Conservation (phyloP, 2,888 invertebrate genomes). For the Adelognathus sp. region DNA sequence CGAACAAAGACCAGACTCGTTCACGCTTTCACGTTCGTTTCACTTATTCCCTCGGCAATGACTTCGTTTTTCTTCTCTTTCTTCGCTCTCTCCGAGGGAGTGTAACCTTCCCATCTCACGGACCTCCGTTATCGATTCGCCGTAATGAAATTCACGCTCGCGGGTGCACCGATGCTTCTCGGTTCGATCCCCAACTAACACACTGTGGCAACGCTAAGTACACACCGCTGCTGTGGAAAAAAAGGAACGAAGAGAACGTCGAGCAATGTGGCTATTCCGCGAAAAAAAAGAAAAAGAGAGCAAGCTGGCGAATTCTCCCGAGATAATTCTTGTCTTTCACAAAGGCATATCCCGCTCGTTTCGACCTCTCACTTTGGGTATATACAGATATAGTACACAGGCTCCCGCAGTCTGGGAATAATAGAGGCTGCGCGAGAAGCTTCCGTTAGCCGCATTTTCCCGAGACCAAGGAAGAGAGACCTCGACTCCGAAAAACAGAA, state of each 20-base stretch:
- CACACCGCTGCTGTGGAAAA: not conserved
- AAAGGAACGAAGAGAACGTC: not conserved
- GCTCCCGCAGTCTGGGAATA: conserved; percentile 26
- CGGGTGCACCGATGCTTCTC: conserved; percentile 10
- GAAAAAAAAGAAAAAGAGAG: conserved; percentile 26
- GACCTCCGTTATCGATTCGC: conserved; percentile 50
- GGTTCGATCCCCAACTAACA: conserved; percentile 14
- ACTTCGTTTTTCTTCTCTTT: not conserved
- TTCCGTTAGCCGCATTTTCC: conserved; percentile 43
- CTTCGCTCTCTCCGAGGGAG: not conserved
- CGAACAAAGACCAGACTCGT: conserved; percentile 18
- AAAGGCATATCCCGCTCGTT: not conserved
- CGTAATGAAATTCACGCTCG: conserved; percentile 50
- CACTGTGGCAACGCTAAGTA: conserved; percentile 1
- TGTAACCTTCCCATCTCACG: not conserved
- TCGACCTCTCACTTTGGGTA: not conserved
- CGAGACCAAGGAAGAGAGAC: no score
- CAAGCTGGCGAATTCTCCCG: conserved; percentile 7
- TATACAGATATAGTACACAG: not conserved
- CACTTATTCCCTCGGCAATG: conserved; percentile 36
- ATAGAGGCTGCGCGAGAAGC: conserved; percentile 27
- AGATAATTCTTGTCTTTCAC: conserved; percentile 21
- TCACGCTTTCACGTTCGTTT: conserved; percentile 46
- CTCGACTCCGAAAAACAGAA: conserved; percentile 9
- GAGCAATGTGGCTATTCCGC: not conserved